These are phyloP conservation scores for Capromys pilorides DNA, from an alignment of 2,797 vertebrate genomes.

Conservation along the genomic window DNA sequence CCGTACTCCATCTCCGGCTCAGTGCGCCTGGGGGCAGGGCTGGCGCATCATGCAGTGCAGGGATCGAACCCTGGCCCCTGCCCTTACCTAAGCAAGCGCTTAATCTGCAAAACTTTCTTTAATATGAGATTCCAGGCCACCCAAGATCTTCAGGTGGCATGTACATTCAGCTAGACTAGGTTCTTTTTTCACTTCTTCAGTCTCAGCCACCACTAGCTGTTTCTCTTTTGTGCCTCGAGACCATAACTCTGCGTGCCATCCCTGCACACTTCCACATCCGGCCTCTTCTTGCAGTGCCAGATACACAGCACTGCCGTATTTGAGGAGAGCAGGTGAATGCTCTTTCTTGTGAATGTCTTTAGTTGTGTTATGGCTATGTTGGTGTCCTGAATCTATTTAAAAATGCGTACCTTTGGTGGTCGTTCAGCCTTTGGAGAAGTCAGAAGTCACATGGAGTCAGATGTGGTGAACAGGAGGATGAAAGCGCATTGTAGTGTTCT, in stretches of 20 bases:
- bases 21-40: no score
- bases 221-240: constrained; percentile 10
- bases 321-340: not conserved
- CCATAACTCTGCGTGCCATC: constrained; percentile 71
- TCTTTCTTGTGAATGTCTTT: not conserved
- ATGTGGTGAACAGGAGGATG: not conserved
- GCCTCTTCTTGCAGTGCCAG: fast-evolving
- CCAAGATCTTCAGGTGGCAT: no score
- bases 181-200: no score
- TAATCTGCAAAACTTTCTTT: no score
- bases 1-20: no score
- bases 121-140: no score
- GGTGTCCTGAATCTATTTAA: not conserved
- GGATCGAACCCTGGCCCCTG: no score
- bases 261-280: not conserved
- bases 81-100: no score
- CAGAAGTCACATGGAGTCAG: not conserved
- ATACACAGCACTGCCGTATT: constrained; percentile 28
- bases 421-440: not conserved
- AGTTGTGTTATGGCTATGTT: not conserved
- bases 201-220: no score
- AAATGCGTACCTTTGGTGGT: not conserved
- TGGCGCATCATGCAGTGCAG: no score
- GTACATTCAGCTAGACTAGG: no score
- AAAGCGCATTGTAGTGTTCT: not conserved